Evolutionary conservation across 2,797 vertebrate species (phyloP).

Genomic region (Harpagifer antarcticus): DNA sequence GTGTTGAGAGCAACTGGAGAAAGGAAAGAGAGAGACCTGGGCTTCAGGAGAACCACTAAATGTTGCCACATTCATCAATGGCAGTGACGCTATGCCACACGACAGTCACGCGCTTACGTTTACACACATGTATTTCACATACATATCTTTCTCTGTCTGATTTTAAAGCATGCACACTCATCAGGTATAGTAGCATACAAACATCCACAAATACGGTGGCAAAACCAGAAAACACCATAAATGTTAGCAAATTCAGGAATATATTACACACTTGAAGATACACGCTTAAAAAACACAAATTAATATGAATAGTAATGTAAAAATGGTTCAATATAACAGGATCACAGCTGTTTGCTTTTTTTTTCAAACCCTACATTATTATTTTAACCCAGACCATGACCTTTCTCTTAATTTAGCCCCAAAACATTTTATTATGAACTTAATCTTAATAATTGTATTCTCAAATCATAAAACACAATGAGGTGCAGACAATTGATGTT

Average conservation of each 20-base stretch:
- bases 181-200: neutral
- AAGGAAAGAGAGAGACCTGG: slow-evolving; percentile 70
- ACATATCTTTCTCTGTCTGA: neutral
- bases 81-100: slow-evolving; percentile 76
- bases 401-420: neutral
- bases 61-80: slow-evolving; percentile 79
- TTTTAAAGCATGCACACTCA: slow-evolving; percentile 20
- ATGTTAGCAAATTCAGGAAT: neutral
- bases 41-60: slow-evolving; percentile 80
- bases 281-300: neutral
- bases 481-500: neutral
- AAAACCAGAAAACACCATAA: slow-evolving; percentile 23
- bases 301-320: no score
- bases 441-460: neutral
- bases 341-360: neutral
- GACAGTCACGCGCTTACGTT: slow-evolving; percentile 56
- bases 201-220: slow-evolving; percentile 6
- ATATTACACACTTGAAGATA: neutral
- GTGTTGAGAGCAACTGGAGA: slow-evolving; percentile 75
- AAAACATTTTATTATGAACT: neutral
- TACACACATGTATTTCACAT: neutral
- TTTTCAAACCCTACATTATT: neutral
- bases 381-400: neutral
- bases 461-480: neutral
- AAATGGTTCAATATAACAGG: neutral